Evolutionary conservation across 2,888 invertebrate genomes (phyloP).

Genomic region (Drosophila limbata): DNA sequence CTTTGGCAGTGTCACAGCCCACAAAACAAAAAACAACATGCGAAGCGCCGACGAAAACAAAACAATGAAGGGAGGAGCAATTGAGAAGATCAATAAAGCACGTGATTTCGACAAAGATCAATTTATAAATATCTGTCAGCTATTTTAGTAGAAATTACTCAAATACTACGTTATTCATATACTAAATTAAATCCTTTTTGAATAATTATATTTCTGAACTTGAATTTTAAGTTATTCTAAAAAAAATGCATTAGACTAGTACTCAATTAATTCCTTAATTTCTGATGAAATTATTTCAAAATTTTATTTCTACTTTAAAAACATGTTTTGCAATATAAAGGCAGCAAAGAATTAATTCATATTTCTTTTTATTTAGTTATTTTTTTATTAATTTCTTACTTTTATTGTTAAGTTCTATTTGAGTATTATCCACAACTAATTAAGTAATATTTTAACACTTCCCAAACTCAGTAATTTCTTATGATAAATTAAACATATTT

Average conservation of each 20-base stretch:
- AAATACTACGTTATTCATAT: too few species aligned
- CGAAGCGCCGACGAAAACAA: constrained; percentile 10
- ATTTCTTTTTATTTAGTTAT: too few species aligned
- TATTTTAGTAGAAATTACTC: neutral
- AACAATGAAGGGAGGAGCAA: neutral
- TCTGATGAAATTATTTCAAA: too few species aligned
- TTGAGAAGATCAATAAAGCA: constrained; percentile 9
- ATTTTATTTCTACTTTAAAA: neutral
- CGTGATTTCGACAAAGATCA: neutral
- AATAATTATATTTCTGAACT: neutral
- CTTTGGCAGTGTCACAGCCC: constrained; percentile 47
- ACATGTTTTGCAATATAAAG: neutral
- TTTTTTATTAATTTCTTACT: too few species aligned
- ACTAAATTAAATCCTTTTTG: neutral
- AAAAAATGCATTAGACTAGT: neutral
- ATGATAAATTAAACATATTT: constrained; percentile 19
- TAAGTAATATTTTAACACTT: neutral
- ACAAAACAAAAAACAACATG: constrained; percentile 1
- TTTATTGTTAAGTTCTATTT: too few species aligned
- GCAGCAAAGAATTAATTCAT: too few species aligned
- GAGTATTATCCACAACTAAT: too few species aligned
- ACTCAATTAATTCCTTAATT: neutral
- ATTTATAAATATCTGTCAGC: neutral
- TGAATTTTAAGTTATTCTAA: neutral
- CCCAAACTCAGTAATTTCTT: neutral